Evolutionary conservation across 1,140 invertebrate genomes (phyloP), one percentile per base, ranked within the genome.

Genomic region (Phthorimaea operculella): DNA sequence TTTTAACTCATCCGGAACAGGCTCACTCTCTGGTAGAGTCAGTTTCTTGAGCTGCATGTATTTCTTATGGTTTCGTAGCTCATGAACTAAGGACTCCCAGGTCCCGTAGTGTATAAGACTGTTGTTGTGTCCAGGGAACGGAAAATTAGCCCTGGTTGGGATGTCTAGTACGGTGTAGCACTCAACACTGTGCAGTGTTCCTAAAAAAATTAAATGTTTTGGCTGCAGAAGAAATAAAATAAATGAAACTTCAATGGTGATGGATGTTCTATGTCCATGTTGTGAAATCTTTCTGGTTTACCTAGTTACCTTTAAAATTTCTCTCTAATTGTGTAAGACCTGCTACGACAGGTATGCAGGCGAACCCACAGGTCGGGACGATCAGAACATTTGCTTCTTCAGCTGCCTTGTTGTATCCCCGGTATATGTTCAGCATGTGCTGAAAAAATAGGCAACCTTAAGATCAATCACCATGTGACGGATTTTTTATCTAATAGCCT

Each of bases 331-430:
- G 94, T n/a, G 92, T 76, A 5, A 92, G 70, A 3, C 96, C 96
- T 67, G 95, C 85, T 71, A 96, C 96, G 48, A 88, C 87, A 1
- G 96, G 96, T 70, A 98, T 92, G 57, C 89, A 90, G 62, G 96
- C 96, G 74, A 95, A 95, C 2, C 96, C 96, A 86, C 95, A 97
- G n/a, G 94, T 90, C 57, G 93, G 94, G 10, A 98, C 81, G 17
- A 98, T 87, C 65, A 95, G 94, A 0, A 96, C 85, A n/a, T 85
- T 90, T 36, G 91, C 91, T 59, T 94, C 88, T 78, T 90, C 82
- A 1, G 97, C 96, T 45, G 87, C 80, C 57, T 91, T 87, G 68
- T 94, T 86, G 76, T 96, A 96, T 61, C 91, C 85, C 36, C 95
- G 72, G 76, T 95, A 93, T 84, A 96, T 94, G 15, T 70, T 87